Conservation (phyloP, 2,888 invertebrate species). For the Lepidochrysops patricia region DNA sequence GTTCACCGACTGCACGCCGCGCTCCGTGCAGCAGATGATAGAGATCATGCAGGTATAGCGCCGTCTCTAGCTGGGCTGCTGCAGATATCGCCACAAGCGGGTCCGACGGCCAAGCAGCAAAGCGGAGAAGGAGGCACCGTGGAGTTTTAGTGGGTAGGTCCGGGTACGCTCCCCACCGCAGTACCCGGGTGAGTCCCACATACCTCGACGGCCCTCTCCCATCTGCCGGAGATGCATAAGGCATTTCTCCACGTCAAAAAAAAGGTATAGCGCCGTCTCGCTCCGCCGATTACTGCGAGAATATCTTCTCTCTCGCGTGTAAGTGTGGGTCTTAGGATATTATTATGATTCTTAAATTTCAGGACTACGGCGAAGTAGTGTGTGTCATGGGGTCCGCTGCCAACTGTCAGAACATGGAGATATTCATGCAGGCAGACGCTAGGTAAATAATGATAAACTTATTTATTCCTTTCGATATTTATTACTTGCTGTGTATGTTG, state of each 20-base stretch:
- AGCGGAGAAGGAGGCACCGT: too few species aligned
- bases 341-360: conserved; percentile 28
- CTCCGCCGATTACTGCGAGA: background rate
- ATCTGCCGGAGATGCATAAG: too few species aligned
- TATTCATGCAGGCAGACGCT: conserved; percentile 95
- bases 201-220: too few species aligned
- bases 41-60: conserved; percentile 83
- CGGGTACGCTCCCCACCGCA: too few species aligned
- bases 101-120: too few species aligned
- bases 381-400: conserved; percentile 94
- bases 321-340: background rate
- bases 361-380: conserved; percentile 96
- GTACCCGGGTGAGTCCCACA: too few species aligned
- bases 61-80: too few species aligned
- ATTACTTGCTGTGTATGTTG: too few species aligned
- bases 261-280: conserved; percentile 33
- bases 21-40: conserved; percentile 92
- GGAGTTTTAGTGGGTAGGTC: too few species aligned
- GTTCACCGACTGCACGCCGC: conserved; percentile 97
- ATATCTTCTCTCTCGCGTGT: background rate
- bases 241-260: too few species aligned
- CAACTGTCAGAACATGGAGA: conserved; percentile 90
- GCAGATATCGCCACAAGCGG: too few species aligned
- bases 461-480: too few species aligned
- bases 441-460: conserved; percentile 78